Percentiles rank a stretch among this genome's conserved stretches.
phyloP scores from a whole-genome alignment of 2,888 invertebrate species.

The Pimpla rufipes region DNA sequence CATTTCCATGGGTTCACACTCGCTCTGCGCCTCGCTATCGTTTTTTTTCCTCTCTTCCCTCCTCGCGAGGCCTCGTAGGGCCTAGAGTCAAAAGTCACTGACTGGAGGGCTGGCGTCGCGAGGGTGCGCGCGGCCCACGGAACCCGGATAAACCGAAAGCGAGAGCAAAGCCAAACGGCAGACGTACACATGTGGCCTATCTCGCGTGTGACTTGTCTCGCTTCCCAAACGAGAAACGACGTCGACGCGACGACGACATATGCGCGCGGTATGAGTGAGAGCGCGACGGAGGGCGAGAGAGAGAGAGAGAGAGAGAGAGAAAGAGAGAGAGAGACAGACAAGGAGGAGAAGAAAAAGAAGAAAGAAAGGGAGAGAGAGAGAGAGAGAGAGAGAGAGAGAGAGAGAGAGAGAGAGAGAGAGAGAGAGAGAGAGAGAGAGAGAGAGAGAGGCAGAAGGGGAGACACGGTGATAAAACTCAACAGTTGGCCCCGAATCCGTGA shows the following conservation, averaged over 20 bases:
- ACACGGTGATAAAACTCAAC: conserved; percentile 83
- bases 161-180: conserved; percentile 43
- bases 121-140: conserved; percentile 45
- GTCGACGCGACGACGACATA: conserved; percentile 61
- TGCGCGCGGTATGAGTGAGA: conserved; percentile 54
- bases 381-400: conserved; percentile 43
- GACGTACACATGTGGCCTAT: conserved; percentile 73
- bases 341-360: conserved; percentile 25
- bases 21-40: conserved; percentile 45
- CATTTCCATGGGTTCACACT: conserved; percentile 66
- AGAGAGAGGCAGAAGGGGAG: conserved; percentile 31
- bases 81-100: conserved; percentile 58
- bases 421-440: conserved; percentile 16
- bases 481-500: conserved; percentile 81
- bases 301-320: conserved; percentile 14
- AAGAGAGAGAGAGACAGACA: neutral
- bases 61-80: conserved; percentile 35
- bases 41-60: conserved; percentile 25
- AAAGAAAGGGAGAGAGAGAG: conserved; percentile 40
- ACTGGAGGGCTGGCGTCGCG: conserved; percentile 29
- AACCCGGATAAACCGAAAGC: conserved; percentile 51
- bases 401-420: conserved; percentile 2
- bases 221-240: conserved; percentile 65
- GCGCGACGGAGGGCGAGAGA: conserved; percentile 14
- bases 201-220: conserved; percentile 70